A percentile compares a stretch with the other conserved stretches of the same genome.
Conservation (phyloP, 2,888 invertebrate genomes). For the Maniola hyperantus region DNA sequence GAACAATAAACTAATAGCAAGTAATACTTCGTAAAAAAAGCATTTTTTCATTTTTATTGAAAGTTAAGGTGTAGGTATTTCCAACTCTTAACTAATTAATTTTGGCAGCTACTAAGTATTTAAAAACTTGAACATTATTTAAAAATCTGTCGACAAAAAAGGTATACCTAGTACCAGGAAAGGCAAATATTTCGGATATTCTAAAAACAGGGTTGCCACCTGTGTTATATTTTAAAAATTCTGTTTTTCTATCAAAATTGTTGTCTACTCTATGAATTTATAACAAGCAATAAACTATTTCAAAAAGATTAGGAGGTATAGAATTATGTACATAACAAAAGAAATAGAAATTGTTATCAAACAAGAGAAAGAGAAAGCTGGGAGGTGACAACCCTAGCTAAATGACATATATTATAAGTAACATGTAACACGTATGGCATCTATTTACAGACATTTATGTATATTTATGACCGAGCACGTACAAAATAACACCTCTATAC, state of each 20-base stretch:
- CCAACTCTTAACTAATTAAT: conserved; percentile 4
- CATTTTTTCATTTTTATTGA: too few species aligned
- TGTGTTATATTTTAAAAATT: background rate
- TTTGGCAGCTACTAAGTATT: background rate
- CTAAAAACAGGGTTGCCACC: conserved; percentile 12
- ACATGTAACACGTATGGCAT: conserved; percentile 36
- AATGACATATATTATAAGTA: conserved; percentile 20
- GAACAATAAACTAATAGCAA: too few species aligned
- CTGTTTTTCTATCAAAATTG: background rate
- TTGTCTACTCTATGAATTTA: background rate
- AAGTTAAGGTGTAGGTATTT: too few species aligned
- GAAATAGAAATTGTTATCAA: background rate
- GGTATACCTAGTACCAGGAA: background rate
- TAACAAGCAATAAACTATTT: background rate
- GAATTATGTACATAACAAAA: background rate
- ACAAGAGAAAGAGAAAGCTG: background rate
- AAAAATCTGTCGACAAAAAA: conserved; percentile 3
- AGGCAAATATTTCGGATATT: conserved; percentile 11
- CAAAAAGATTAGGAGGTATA: background rate
- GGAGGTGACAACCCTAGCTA: conserved; percentile 6
- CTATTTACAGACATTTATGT: conserved; percentile 31
- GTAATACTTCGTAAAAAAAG: too few species aligned
- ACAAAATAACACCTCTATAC: conserved; percentile 13
- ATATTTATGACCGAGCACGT: conserved; percentile 7
- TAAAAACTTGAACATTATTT: conserved; percentile 10